Conservation (phyloP, 2,888 invertebrate species). For the Aleiodes alternator region DNA sequence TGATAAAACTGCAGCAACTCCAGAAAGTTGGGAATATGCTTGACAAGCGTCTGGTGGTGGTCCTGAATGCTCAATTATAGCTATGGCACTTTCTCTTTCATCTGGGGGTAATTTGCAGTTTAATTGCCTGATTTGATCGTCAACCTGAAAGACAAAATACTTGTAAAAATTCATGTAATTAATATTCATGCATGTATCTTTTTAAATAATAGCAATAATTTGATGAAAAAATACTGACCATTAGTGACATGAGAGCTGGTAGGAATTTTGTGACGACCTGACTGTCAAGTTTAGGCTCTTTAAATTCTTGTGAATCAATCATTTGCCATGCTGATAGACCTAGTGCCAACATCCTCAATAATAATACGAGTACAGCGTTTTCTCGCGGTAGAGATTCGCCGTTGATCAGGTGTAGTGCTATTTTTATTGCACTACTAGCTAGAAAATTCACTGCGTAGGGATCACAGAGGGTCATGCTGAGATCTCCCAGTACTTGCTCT, state of each 20-base stretch:
- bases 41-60: constrained; percentile 95
- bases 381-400: constrained; percentile 94
- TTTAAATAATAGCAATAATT: too few species aligned
- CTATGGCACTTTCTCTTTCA: constrained; percentile 94
- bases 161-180: not conserved
- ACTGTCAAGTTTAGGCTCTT: constrained; percentile 95
- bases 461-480: constrained; percentile 98
- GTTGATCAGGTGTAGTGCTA: constrained; percentile 91
- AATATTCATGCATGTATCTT: not conserved
- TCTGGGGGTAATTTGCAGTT: constrained; percentile 93
- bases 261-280: constrained; percentile 96
- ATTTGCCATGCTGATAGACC: constrained; percentile 97
- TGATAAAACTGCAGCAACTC: constrained; percentile 93
- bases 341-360: constrained; percentile 93
- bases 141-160: constrained; percentile 74
- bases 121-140: constrained; percentile 88
- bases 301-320: constrained; percentile 96
- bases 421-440: constrained; percentile 94
- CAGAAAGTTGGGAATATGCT: constrained; percentile 92
- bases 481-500: constrained; percentile 86
- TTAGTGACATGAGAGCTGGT: constrained; percentile 94
- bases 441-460: constrained; percentile 97
- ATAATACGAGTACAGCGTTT: constrained; percentile 90
- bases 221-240: constrained; percentile 78
- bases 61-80: constrained; percentile 94